phyloP scores from a whole-genome alignment of 2,888 invertebrate genomes.

The Drosophila mimetica region DNA sequence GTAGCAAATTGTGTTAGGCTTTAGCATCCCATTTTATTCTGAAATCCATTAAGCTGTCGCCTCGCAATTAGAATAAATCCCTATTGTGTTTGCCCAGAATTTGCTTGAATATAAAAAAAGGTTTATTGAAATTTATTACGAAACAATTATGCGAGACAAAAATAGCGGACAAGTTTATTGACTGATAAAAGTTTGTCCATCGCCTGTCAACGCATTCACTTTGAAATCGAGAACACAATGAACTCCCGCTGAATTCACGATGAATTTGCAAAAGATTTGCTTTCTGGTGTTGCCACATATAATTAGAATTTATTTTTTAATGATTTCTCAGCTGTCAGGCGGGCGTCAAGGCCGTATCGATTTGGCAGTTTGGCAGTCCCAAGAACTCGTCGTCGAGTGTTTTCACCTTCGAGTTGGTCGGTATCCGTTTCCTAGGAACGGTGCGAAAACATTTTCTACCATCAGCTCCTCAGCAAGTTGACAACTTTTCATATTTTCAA shows the following conservation, averaged over 20 bases:
- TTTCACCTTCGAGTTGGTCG: slow-evolving; percentile 35
- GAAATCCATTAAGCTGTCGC: slow-evolving; percentile 33
- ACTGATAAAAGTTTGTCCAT: slow-evolving; percentile 37
- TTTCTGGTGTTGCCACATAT: slow-evolving; percentile 25
- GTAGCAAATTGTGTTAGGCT: slow-evolving; percentile 6
- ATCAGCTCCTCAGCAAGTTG: slow-evolving; percentile 27
- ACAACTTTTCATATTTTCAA: slow-evolving; percentile 58
- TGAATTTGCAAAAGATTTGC: slow-evolving; percentile 27
- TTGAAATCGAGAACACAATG: slow-evolving; percentile 41
- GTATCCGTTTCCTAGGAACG: slow-evolving; percentile 45
- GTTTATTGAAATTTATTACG: slow-evolving; percentile 22
- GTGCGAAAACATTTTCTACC: slow-evolving; percentile 39
- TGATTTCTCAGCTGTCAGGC: slow-evolving; percentile 41
- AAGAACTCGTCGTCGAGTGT: slow-evolving; percentile 12
- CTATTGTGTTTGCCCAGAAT: slow-evolving; percentile 17
- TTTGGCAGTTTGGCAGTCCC: slow-evolving; percentile 19
- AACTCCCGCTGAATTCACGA: slow-evolving; percentile 29
- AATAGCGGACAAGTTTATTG: slow-evolving; percentile 18
- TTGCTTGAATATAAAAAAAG: background rate
- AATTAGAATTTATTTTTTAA: slow-evolving; percentile 43
- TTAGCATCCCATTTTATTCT: background rate
- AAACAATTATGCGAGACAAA: slow-evolving; percentile 3
- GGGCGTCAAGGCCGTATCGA: slow-evolving; percentile 38
- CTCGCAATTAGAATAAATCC: slow-evolving; percentile 34
- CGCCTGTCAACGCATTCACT: slow-evolving; percentile 22